phyloP scores from a whole-genome alignment of 2,888 invertebrate species.

The Latrodectus hesperus region DNA sequence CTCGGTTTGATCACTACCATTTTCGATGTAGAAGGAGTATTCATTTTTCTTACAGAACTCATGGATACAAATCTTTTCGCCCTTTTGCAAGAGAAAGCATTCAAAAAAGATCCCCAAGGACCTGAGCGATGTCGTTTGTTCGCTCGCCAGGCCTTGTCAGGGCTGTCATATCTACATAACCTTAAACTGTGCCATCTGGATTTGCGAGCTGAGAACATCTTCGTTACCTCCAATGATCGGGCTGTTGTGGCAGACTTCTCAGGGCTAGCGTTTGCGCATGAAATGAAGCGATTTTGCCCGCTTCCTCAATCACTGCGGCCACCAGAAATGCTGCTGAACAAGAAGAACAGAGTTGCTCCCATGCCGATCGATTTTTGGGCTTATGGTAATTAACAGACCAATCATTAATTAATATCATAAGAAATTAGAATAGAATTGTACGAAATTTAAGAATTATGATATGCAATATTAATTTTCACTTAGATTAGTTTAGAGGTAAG shows the following conservation, averaged over 20 bases:
- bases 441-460: too few species aligned
- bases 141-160: constrained; percentile 23
- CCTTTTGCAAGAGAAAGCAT: constrained; percentile 21
- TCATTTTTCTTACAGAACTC: constrained; percentile 55
- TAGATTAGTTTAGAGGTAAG: too few species aligned
- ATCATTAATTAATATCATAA: neutral
- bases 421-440: too few species aligned
- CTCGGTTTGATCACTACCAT: constrained; percentile 30
- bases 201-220: constrained; percentile 49
- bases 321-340: constrained; percentile 43
- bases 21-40: constrained; percentile 16
- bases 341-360: constrained; percentile 28
- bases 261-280: constrained; percentile 7
- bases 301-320: constrained; percentile 43
- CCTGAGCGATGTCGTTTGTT: constrained; percentile 30
- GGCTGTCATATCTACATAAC: constrained; percentile 36
- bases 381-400: constrained; percentile 24
- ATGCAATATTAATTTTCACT: too few species aligned
- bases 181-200: constrained; percentile 48
- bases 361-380: constrained; percentile 52
- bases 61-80: constrained; percentile 47
- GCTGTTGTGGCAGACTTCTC: constrained; percentile 51
- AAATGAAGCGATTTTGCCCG: constrained; percentile 43
- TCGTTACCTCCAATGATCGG: constrained; percentile 24
- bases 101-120: constrained; percentile 8